Percentiles rank a stretch among this genome's conserved stretches.
phyloP scores from a whole-genome alignment of 2,797 vertebrate species.

The Rhabdophis nuchalis region DNA sequence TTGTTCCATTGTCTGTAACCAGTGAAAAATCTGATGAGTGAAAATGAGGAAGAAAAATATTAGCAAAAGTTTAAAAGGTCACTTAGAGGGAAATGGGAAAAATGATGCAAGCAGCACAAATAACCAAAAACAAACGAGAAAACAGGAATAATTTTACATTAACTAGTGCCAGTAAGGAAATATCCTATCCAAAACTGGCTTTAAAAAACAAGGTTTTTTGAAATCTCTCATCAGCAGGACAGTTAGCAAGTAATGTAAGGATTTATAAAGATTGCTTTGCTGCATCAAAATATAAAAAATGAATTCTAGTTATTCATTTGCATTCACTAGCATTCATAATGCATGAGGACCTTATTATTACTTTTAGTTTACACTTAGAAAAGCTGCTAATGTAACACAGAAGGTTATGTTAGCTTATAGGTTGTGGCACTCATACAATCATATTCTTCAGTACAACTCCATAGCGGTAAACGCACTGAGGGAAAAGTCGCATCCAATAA shows the following conservation, averaged over 20 bases:
- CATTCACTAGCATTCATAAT: background rate
- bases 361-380: background rate
- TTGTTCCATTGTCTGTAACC: background rate
- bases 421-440: background rate
- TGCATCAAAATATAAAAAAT: background rate
- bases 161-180: background rate
- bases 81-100: conserved; percentile 5
- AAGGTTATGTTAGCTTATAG: background rate
- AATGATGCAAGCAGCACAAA: conserved; percentile 31
- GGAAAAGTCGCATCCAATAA: background rate
- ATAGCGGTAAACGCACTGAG: background rate
- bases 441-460: background rate
- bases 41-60: background rate
- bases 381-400: background rate
- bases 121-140: background rate
- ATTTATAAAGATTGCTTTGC: background rate
- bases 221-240: background rate
- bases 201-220: background rate
- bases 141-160: background rate
- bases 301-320: background rate
- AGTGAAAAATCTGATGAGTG: background rate
- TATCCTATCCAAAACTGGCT: background rate
- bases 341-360: background rate
- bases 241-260: background rate
- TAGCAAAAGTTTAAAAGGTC: background rate